Base-by-base conservation (phyloP, 2,797 vertebrate species). In the Cynodonichthys magdalenae region DNA sequence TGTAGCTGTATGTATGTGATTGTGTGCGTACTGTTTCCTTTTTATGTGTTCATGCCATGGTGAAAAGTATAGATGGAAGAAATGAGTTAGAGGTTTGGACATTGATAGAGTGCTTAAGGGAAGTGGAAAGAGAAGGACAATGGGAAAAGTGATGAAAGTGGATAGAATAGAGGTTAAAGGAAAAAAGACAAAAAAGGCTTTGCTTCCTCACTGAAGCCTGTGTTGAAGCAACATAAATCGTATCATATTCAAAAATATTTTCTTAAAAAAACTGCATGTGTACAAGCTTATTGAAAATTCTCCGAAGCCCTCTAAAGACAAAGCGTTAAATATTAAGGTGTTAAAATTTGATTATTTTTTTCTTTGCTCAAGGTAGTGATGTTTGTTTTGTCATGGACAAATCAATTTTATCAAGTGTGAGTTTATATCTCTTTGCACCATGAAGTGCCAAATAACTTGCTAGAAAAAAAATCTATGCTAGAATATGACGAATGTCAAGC, bases 131-230 rank as follows among this genome's bases (percentile, higher is more conserved):
- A 61, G 70, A 81, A 82, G 79, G 74, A 83, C 80, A 79, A 73
- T 66, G 57, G 74, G 67, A 68, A 46, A 29, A 71, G 61, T 9
- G 8, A 79, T 79, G 73, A 81, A 82, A 83, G 34, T 17, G 56
- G 66, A 69, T 34, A 48, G 57, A 71, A 59, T 2, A 1, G 49
- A 61, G 58, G 74, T 82, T 76, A 82, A 73, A 67, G 74, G 53
- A 55, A 79, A 6, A 20, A 63, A 65, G 82, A 84, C 79, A 81
- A 66, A 24, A 84, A 79, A 82, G 74, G 60, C 73, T 75, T 55
- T 62, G 70, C 77, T 74, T 82, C 75, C 79, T 66, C 3, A 44
- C 39, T 29, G 65, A 53, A 54, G 79, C 85, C 81, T 82, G 81
- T 72, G 80, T 79, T 68, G 69, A 74, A 83, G 79, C 11, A 14